Base-by-base conservation (phyloP, 1,140 invertebrate species). In the Belonocnema kinseyi region DNA sequence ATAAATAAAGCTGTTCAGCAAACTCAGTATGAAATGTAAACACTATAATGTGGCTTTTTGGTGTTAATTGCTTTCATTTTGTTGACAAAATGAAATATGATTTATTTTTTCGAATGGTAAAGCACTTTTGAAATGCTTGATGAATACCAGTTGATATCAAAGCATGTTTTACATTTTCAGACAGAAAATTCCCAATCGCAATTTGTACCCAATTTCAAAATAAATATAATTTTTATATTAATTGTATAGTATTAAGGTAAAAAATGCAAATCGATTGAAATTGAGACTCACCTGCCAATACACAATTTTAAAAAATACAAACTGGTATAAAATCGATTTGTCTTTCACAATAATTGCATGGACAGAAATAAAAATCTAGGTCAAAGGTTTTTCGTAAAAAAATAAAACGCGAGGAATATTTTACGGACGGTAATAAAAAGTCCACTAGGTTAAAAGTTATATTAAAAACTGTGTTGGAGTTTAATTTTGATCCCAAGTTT, bases 11-110 rank as follows among this genome's bases (percentile, higher is more conserved):
- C 12, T 66, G 46, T 66, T 40, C 33, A 40, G n/a, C 33, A 40
- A 66, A 26, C n/a, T 8, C 1, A 40, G 5, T 14, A n/a, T 26
- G 21, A 33, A 13, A 16, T 66, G 26, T 14, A 40, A 66, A 66
- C 21, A 66, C 12, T 33, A 40, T n/a, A 66, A 66, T 16, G n/a
- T 66, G 4, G 2, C 12, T 66, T 66, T 46, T 33, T n/a, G n/a
- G 26, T 66, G 13, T 8, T 66, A 46, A 66, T 40, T 66, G 61
- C 40, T 66, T 66, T 66, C 26, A 26, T 33, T 66, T 26, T n/a
- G 21, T n/a, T 40, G n/a, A 40, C 16, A 21, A 66, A 66, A 66
- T 66, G 61, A 66, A 46, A 66, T 66, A 66, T 21, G 14, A 40
- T 33, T n/a, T 8, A 3, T 13, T 66, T 14, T 40, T 26, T 12